Evolutionary conservation across 2,888 invertebrate species (phyloP).

Genomic region (Noctua janthina): DNA sequence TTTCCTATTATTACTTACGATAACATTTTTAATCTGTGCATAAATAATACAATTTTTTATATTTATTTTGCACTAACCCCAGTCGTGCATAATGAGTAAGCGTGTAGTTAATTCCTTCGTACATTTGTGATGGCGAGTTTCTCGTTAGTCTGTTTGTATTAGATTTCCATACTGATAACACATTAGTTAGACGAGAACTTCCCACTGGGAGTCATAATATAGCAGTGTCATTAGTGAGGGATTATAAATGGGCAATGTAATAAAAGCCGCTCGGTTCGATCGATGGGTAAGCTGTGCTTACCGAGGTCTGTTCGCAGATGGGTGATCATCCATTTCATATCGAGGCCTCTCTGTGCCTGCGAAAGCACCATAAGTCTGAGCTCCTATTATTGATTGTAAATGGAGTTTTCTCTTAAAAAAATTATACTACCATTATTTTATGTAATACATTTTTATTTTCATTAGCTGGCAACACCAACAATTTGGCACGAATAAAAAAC

Average conservation of each 20-base stretch:
- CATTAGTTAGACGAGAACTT: conserved; percentile 15
- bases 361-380: too few relatives aligned
- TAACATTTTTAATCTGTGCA: neutral
- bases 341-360: too few relatives aligned
- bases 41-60: neutral
- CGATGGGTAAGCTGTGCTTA: too few relatives aligned
- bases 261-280: neutral
- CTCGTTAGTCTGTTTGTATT: conserved; percentile 18
- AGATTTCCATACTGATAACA: conserved; percentile 43
- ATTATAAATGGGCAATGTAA: neutral
- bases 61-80: neutral
- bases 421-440: neutral
- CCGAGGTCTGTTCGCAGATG: too few relatives aligned
- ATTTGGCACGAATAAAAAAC: conserved; percentile 18
- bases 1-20: too few relatives aligned
- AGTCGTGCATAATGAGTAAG: conserved; percentile 2
- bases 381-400: too few relatives aligned
- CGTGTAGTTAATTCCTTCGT: conserved; percentile 18
- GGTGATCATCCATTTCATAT: too few relatives aligned
- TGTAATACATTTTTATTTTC: neutral
- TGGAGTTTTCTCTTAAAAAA: too few relatives aligned
- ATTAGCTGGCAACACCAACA: conserved; percentile 18
- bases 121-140: conserved; percentile 35
- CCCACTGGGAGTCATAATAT: neutral
- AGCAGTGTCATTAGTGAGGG: conserved; percentile 1